A percentile compares a stretch with the other conserved stretches of the same genome.
Conservation (phyloP, 2,797 vertebrate genomes). For the Balearica regulorum region DNA sequence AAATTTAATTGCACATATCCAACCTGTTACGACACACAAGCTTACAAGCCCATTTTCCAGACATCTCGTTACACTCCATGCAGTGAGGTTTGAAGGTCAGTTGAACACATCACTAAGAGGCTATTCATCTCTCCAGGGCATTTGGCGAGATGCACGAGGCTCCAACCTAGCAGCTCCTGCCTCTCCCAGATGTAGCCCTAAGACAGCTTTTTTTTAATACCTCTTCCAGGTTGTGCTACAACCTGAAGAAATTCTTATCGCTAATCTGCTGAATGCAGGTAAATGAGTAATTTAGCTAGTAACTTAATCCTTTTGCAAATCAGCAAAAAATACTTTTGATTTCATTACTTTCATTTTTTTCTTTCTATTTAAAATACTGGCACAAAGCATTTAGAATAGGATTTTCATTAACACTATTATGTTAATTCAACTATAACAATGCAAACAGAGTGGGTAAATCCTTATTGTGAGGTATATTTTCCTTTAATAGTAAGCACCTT, state of each 20-base stretch:
- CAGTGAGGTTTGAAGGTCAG: neutral
- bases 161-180: neutral
- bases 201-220: neutral
- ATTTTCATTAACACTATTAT: neutral
- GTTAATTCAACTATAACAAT: neutral
- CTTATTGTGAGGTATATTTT: neutral
- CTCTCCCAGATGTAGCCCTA: neutral
- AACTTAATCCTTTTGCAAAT: neutral
- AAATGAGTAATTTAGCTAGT: neutral
- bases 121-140: neutral
- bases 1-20: neutral
- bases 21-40: neutral
- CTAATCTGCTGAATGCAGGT: neutral
- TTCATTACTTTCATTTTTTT: neutral
- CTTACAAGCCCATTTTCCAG: neutral
- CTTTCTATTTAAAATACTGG: neutral
- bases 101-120: neutral
- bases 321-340: neutral
- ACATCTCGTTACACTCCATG: neutral
- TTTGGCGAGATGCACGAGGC: neutral
- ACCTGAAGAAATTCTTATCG: neutral
- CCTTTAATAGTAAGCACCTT: neutral
- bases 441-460: neutral
- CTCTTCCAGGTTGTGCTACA: neutral
- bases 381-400: neutral